These are phyloP conservation scores for Cantharis rufa DNA, from an alignment of 2,888 invertebrate genomes.

Conservation along the genomic window DNA sequence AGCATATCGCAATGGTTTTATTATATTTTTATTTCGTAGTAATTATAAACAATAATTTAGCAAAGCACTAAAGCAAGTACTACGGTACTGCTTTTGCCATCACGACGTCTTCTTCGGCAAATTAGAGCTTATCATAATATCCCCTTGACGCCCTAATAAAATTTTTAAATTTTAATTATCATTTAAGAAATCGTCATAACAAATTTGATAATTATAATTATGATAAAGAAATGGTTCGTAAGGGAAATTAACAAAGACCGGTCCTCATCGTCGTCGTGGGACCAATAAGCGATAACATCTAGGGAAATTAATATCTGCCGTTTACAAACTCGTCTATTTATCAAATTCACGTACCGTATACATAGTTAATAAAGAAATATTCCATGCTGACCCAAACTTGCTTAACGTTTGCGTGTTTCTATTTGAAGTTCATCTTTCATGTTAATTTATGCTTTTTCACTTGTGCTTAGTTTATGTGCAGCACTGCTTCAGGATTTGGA, in stretches of 20 bases:
- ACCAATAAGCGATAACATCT: conserved; percentile 36
- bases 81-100: too few species aligned
- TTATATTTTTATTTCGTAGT: too few species aligned
- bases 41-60: too few species aligned
- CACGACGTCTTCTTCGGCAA: not conserved
- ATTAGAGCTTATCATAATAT: not conserved
- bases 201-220: conserved; percentile 31
- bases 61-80: too few species aligned
- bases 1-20: too few species aligned
- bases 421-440: conserved; percentile 15
- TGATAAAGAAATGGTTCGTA: conserved; percentile 42
- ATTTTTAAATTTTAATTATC: not conserved
- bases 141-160: not conserved
- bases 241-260: conserved; percentile 42
- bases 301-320: conserved; percentile 33
- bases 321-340: conserved; percentile 30
- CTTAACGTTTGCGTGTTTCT: conserved; percentile 12
- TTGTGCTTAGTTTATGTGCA: not conserved
- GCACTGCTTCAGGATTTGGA: not conserved
- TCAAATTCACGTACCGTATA: conserved; percentile 27
- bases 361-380: conserved; percentile 30
- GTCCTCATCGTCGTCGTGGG: conserved; percentile 37
- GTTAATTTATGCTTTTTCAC: conserved; percentile 20
- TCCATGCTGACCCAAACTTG: conserved; percentile 19
- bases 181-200: not conserved